phyloP scores from a whole-genome alignment of 2,113 vertebrate genomes.

The Chrysochloris asiatica region DNA sequence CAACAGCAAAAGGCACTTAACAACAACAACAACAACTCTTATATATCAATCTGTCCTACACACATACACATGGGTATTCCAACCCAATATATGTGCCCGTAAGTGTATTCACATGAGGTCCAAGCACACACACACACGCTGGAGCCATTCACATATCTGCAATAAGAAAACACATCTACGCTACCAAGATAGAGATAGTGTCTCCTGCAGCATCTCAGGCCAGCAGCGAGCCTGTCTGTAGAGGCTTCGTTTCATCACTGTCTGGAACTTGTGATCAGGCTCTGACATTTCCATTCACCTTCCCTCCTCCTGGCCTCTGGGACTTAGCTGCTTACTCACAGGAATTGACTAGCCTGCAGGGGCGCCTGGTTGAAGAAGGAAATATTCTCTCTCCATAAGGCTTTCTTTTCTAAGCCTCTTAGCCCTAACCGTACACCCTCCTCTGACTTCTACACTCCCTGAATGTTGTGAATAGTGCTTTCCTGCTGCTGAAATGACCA shows the following conservation, averaged over 20 bases:
- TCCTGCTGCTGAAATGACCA: not conserved
- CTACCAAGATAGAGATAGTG: not conserved
- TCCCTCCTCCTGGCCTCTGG: not conserved
- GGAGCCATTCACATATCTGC: not conserved
- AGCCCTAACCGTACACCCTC: not conserved
- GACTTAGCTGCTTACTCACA: not conserved
- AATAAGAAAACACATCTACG: not conserved
- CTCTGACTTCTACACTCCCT: not conserved
- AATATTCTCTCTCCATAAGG: not conserved
- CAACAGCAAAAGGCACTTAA: no score
- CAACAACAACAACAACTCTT: no score
- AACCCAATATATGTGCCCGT: not conserved
- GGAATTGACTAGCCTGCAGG: not conserved
- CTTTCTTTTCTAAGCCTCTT: not conserved
- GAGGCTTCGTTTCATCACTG: not conserved
- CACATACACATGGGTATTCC: not conserved
- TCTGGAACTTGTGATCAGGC: not conserved
- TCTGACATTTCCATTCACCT: conserved; percentile 40
- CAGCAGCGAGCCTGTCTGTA: not conserved
- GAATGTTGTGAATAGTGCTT: not conserved
- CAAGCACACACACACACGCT: not conserved
- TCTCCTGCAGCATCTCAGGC: not conserved
- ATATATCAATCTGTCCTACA: fast-evolving
- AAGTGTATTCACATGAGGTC: no score
- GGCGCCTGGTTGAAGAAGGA: not conserved